Base-by-base conservation (phyloP, 2,797 vertebrate species). In the Nyctalus aviator region DNA sequence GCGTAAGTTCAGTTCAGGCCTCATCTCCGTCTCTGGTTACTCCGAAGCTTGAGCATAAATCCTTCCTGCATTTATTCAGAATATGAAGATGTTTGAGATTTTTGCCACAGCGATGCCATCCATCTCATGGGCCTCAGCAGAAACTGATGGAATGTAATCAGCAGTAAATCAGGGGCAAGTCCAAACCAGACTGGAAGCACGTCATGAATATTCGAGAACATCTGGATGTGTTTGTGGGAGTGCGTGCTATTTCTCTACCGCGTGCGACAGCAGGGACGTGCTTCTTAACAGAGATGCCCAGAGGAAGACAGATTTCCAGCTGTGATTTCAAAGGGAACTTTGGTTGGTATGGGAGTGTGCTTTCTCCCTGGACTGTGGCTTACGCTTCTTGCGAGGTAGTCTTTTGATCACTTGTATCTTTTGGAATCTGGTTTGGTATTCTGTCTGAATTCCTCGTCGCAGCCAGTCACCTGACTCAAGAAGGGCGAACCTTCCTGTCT, bases 141-240 rank as follows among this genome's bases (percentile, higher is more conserved):
- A 97, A 96, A 68, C 73, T 89, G 88, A 76, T 83, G 78, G 77
- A 79, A 93, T 94, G 95, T 97, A 96, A 98, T 97, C 55, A 97
- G 72, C 95, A 96, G 88, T 93, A 94, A 97, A 96, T 95, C 92
- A 96, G 96, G 76, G 93, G 20, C 57, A 82, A 85, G 68, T 97
- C 92, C 85, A 94, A 93, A 92, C 83, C 93, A 94, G 96, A 97
- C 94, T 95, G 92, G 96, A 97, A 97, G 92, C 92, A 95, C 18
- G 21, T 94, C 68, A 0, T 30, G 55, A 97, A 93, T 96, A 91
- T 96, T 97, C 76, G 82, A 96, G 94, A 96, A 94, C 98, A 98
- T 98, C 97, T 98, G 98, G 97, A 94, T 97, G 87, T 95, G 85
- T 96, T 97, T 96, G 96, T 72, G 78, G 75, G 81, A 5, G 66